Evolutionary conservation across 2,888 invertebrate genomes (phyloP), one percentile per base, ranked within the genome.

Genomic region (Bombylius discolor): DNA sequence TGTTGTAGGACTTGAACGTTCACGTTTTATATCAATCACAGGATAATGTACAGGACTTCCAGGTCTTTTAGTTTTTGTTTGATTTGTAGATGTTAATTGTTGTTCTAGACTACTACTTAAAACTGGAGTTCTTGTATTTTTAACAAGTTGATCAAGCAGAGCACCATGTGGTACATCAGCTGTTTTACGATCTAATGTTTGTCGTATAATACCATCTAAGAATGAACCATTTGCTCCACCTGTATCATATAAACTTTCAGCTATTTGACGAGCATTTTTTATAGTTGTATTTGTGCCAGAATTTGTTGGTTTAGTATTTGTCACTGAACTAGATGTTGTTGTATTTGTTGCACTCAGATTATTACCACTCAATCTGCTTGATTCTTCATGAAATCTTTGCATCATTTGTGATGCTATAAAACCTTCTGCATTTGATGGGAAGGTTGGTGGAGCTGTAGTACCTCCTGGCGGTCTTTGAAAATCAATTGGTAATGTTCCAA

Each of bases 181-280:
- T 33, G 79, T 42, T 68, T 78, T 64, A 44, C 82, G 80, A 70
- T 89, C 89, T 59, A 91, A 76, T 63, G 85, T 87, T 62, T 89
- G 87, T 64, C 89, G 78, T 63, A 91, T 91, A 65, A 90, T 87
- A 53, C 88, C 89, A 68, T 90, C 89, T 53, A 89, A 77, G 70
- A 89, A 87, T 66, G 62, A 64, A 55, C 87, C 87, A 61, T 87
- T 88, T 62, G 85, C 82, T 49, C 79, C 74, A 23, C 78, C 78
- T 6, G 62, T 58, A 70, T 86, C 79, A 77, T 87, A 79, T 52
- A 83, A 70, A 53, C 79, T 81, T 65, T 84, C 84, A 39, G 81
- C 79, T 62, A 82, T 76, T 62, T 84, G 83, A 51, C 81, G 72
- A 12, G 78, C 74, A 49, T 72, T 73, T 63, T 79, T 79, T 51